phyloP scores from a whole-genome alignment of 2,888 invertebrate species.

The Camponotus fellah region DNA sequence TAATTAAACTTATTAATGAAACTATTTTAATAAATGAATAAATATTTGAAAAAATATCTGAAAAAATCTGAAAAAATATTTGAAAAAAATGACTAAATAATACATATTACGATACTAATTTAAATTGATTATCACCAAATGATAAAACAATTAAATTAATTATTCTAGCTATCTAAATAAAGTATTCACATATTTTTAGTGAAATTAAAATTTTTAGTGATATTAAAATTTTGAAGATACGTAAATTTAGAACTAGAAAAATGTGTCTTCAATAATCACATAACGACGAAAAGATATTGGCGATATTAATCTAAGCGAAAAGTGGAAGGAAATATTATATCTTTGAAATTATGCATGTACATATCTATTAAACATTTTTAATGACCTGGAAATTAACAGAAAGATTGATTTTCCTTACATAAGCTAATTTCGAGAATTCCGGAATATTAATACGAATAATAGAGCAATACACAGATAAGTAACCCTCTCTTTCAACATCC shows the following conservation, averaged over 20 bases:
- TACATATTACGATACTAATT: no score
- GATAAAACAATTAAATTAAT: not conserved
- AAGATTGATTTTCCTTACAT: constrained; percentile 29
- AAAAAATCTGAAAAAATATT: not conserved
- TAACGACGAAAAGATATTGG: not conserved
- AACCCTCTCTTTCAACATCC: not conserved
- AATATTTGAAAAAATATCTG: no score
- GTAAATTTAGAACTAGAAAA: not conserved
- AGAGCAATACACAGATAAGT: constrained; percentile 52
- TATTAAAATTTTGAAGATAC: not conserved
- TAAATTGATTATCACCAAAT: no score
- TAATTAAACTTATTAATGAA: no score
- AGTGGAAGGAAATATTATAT: not conserved
- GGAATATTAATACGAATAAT: constrained; percentile 64
- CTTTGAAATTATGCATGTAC: constrained; percentile 4
- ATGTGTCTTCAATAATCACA: not conserved
- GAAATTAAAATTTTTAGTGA: not conserved
- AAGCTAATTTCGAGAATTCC: constrained; percentile 67
- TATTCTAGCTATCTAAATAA: not conserved
- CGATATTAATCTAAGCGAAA: not conserved
- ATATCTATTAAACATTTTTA: constrained; percentile 2
- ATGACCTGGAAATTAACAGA: constrained; percentile 43
- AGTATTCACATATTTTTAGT: not conserved
- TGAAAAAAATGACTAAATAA: not conserved
- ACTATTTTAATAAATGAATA: not conserved